A percentile compares a stretch with the other conserved stretches of the same genome.
Conservation (phyloP, 2,113 vertebrate species). For the Perca flavescens region DNA sequence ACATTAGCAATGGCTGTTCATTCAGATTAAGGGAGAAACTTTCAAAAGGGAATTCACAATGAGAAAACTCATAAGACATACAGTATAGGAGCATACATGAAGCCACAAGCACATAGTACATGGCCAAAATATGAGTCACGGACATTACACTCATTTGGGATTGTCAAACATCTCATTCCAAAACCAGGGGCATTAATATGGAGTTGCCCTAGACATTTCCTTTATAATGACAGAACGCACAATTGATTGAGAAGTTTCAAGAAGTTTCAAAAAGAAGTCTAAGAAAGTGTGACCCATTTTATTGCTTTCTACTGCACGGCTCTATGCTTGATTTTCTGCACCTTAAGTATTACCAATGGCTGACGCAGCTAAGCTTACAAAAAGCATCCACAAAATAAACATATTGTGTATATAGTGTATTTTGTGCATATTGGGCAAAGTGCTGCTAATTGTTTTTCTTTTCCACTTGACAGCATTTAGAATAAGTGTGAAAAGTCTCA, state of each 20-base stretch:
- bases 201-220: neutral
- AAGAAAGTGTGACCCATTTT: neutral
- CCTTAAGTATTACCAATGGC: neutral
- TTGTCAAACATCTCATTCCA: neutral
- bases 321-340: constrained; percentile 1
- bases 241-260: neutral
- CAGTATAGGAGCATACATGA: neutral
- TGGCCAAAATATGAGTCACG: neutral
- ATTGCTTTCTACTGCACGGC: neutral
- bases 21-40: constrained; percentile 18
- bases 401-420: neutral
- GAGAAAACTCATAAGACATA: neutral
- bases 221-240: neutral
- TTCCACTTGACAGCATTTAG: neutral
- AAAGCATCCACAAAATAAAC: neutral
- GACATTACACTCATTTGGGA: neutral
- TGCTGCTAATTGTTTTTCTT: neutral
- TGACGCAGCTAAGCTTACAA: neutral
- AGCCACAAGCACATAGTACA: neutral
- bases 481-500: neutral
- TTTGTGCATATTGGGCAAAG: neutral
- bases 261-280: neutral
- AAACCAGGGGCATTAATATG: neutral
- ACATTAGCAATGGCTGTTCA: constrained; percentile 13
- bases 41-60: neutral